Percentiles rank a stretch among this genome's conserved stretches.
Conservation (phyloP, 1,140 invertebrate species). For the Pectinophora gossypiella region DNA sequence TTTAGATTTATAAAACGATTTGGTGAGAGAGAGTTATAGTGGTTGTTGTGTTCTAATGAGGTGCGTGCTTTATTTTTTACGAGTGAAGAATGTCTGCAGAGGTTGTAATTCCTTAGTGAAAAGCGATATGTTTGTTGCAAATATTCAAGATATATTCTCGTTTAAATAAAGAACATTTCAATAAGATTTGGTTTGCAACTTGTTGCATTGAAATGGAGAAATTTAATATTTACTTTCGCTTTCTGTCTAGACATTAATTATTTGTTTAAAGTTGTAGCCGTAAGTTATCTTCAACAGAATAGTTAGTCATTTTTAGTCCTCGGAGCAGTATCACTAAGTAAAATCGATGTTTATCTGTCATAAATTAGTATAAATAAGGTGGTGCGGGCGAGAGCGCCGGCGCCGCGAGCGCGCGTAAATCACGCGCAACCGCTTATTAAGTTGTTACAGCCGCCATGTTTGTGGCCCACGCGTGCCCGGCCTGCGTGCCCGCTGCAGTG, state of each 20-base stretch:
- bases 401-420: conserved; percentile 69
- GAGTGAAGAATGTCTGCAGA: too few species aligned
- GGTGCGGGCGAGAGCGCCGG: conserved; percentile 50
- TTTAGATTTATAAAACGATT: conserved; percentile 42
- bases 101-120: too few species aligned
- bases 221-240: background rate
- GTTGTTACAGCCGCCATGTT: conserved; percentile 65
- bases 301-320: conserved; percentile 30
- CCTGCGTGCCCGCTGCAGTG: conserved; percentile 27
- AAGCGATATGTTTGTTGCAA: too few species aligned
- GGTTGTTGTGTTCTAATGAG: too few species aligned
- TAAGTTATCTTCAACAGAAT: conserved; percentile 8
- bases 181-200: too few species aligned
- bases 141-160: too few species aligned
- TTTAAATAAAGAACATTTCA: too few species aligned
- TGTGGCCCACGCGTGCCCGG: conserved; percentile 53
- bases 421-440: conserved; percentile 69
- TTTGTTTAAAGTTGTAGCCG: conserved; percentile 1
- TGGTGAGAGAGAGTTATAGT: conserved; percentile 1
- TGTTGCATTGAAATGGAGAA: background rate
- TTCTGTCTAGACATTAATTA: conserved; percentile 32
- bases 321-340: conserved; percentile 37
- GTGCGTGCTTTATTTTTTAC: too few species aligned
- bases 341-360: conserved; percentile 68
- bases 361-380: conserved; percentile 70